These are phyloP conservation scores for Clarias pachynema DNA, from an alignment of 2,797 vertebrate genomes.

Conservation along the genomic window DNA sequence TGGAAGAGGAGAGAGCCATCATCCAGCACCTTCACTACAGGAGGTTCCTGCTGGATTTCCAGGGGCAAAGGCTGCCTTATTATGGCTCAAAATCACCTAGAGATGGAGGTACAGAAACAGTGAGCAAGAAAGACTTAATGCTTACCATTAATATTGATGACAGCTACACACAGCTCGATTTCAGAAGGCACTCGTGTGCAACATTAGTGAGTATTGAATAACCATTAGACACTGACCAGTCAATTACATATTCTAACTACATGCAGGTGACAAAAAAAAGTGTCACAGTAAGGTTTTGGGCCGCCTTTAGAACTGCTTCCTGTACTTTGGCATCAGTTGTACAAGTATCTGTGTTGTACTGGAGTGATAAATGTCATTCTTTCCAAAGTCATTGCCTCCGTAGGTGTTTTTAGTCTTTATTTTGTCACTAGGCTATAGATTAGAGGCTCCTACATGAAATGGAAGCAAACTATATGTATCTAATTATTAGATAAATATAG, in stretches of 20 bases:
- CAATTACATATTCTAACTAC: neutral
- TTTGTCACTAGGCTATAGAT: neutral
- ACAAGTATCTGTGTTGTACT: neutral
- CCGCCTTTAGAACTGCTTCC: neutral
- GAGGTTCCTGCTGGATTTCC: slow-evolving; percentile 63
- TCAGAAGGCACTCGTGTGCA: neutral
- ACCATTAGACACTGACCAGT: neutral
- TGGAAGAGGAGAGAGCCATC: slow-evolving; percentile 66
- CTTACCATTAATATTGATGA: neutral
- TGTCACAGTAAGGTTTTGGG: neutral
- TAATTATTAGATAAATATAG: neutral
- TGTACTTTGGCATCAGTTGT: neutral
- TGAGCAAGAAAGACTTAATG: neutral
- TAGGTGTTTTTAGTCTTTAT: neutral
- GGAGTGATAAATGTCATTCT: neutral
- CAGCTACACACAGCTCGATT: neutral
- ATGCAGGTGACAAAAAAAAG: neutral
- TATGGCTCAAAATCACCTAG: slow-evolving; percentile 77
- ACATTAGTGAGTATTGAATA: neutral
- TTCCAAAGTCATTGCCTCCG: neutral
- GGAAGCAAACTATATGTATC: neutral
- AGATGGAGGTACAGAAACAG: slow-evolving; percentile 24
- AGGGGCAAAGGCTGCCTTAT: slow-evolving; percentile 60
- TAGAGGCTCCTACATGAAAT: neutral
- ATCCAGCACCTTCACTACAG: slow-evolving; percentile 58